Conservation (phyloP, 2,888 invertebrate species). For the Drosophila gaucha region DNA sequence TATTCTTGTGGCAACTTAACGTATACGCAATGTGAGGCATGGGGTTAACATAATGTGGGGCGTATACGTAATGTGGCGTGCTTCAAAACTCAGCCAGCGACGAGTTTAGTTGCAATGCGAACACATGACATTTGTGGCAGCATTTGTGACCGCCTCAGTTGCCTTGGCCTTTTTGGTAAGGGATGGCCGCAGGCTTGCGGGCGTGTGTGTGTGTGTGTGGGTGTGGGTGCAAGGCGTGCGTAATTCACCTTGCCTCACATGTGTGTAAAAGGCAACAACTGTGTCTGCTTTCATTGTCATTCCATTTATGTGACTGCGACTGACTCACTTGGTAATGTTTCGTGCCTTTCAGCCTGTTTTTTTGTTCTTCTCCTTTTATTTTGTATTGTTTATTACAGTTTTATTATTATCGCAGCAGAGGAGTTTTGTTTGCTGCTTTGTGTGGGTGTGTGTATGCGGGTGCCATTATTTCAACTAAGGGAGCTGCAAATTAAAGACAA, state of each 20-base stretch:
- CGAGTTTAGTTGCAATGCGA: slow-evolving; percentile 57
- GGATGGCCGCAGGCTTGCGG: slow-evolving; percentile 1
- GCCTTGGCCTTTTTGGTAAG: slow-evolving; percentile 45
- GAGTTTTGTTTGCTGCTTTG: not conserved
- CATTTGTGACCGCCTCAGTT: slow-evolving; percentile 54
- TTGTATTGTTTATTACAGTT: slow-evolving; percentile 72
- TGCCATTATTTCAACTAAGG: slow-evolving; percentile 42
- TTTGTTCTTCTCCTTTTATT: slow-evolving; percentile 15
- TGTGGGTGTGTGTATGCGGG: slow-evolving; percentile 41
- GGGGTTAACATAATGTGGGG: slow-evolving; percentile 50
- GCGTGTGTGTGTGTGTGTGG: slow-evolving; percentile 9
- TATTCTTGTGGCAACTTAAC: slow-evolving; percentile 64
- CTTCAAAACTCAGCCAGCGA: slow-evolving; percentile 55
- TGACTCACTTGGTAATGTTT: slow-evolving; percentile 40
- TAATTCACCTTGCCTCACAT: slow-evolving; percentile 46
- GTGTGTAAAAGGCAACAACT: slow-evolving; percentile 33
- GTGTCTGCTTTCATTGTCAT: slow-evolving; percentile 49
- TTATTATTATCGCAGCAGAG: slow-evolving; percentile 62
- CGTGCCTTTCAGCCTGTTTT: slow-evolving; percentile 26
- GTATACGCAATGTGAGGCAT: slow-evolving; percentile 44
- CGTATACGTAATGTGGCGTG: slow-evolving; percentile 74
- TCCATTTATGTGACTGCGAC: slow-evolving; percentile 34
- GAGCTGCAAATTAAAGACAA: slow-evolving; percentile 48
- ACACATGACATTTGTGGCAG: slow-evolving; percentile 66
- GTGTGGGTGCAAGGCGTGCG: not conserved